Evolutionary conservation across 2,888 invertebrate genomes (phyloP), one percentile per base, ranked within the genome.

Genomic region (Pollenia angustigena): DNA sequence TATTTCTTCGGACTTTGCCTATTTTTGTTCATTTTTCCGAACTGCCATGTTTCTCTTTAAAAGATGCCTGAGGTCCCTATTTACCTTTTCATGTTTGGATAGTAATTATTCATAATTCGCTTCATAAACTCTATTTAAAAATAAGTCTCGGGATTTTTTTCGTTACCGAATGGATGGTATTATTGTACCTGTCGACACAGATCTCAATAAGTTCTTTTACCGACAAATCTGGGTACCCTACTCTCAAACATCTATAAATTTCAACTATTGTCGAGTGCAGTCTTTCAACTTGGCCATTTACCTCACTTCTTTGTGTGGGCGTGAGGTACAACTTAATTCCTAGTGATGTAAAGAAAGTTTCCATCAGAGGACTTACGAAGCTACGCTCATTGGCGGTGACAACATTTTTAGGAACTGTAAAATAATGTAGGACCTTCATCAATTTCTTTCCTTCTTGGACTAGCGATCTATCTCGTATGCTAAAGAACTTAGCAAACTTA

Each of bases 131-230:
- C 18, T 18, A 18, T 18, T 18, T 1, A 18, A 18, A 18, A 18
- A 18, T 18, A 18, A 18, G 18, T 18, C 18, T 1, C 18, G 18
- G 18, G 18, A 18, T 18, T 18, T 18, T 18, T 1, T 18, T 18
- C 0, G 81, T 89, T 0, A 88, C 88, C 0, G 89, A 88, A 12
- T 88, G 87, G 12, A 89, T 56, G 0, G 87, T 68, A 66, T 87
- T 89, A 46, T 89, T 89, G 18, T 89, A 89, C 7, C 89, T 60
- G 18, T 89, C 88, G 0, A 88, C 88, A 2, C 87, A 32, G 1
- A 86, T 75, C 11, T 82, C 42, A 1, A 88, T 16, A 3, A 85
- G 14, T 56, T 86, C 85, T 9, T 66, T 81, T 2, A 78, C 9
- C 9, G 46, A 60, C 0, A 79, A 52, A 14, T 85, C 75, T 4